Evolutionary conservation across 2,888 invertebrate species (phyloP).

Genomic region (Copidosoma aretas): DNA sequence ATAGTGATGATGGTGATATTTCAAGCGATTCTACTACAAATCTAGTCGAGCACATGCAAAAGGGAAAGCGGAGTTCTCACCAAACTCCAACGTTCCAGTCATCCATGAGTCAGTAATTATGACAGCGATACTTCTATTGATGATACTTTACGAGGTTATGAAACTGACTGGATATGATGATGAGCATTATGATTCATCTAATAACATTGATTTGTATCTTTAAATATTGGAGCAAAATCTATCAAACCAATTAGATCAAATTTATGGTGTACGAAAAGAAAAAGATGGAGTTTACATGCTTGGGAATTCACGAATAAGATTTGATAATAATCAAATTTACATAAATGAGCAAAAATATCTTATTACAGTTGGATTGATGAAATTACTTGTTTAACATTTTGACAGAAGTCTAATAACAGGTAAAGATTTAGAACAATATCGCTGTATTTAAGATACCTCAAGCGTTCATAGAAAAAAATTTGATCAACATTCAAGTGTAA

Average conservation of each 20-base stretch:
- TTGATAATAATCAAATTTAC: conserved; percentile 6
- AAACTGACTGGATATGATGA: neutral
- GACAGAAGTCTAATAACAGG: neutral
- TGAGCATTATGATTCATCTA: neutral
- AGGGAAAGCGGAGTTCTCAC: too few species aligned
- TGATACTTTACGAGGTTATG: neutral
- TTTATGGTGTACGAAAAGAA: neutral
- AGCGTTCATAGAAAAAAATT: conserved; percentile 1
- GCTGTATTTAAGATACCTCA: neutral
- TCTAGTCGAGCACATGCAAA: too few species aligned
- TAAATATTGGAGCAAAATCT: neutral
- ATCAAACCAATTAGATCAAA: neutral
- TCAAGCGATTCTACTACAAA: neutral
- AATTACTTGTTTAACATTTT: conserved; percentile 3
- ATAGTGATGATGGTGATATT: neutral
- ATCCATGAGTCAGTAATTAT: too few species aligned
- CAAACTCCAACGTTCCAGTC: too few species aligned
- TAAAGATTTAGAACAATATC: neutral
- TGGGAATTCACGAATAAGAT: neutral
- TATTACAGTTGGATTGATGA: neutral
- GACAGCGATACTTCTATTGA: neutral
- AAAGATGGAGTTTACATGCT: neutral
- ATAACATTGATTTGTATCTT: neutral
- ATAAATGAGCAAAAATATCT: conserved; percentile 1
- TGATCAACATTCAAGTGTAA: neutral